These are phyloP conservation scores for Synanthedon vespiformis DNA, from an alignment of 2,888 invertebrate species.

Conservation along the genomic window DNA sequence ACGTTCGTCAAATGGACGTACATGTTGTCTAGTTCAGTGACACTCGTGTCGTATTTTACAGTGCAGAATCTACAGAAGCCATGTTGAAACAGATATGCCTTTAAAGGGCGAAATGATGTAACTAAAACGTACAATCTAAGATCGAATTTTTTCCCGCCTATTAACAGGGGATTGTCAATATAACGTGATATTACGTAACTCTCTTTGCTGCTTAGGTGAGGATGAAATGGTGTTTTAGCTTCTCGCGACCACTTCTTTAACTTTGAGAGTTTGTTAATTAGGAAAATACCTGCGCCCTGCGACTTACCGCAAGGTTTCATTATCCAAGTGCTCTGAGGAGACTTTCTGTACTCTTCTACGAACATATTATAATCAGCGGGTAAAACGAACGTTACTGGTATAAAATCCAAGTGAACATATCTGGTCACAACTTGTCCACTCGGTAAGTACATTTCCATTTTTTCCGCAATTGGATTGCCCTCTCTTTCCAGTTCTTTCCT, in stretches of 20 bases:
- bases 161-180: conserved; percentile 93
- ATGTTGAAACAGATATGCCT: conserved; percentile 91
- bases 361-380: conserved; percentile 98
- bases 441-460: conserved; percentile 59
- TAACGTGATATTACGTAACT: conserved; percentile 97
- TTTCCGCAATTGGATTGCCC: conserved; percentile 86
- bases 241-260: conserved; percentile 92
- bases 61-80: conserved; percentile 98
- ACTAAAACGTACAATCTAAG: conserved; percentile 91
- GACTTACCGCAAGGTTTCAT: conserved; percentile 98
- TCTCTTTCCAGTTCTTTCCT: conserved; percentile 91
- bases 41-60: conserved; percentile 92
- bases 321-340: conserved; percentile 96
- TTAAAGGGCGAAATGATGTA: conserved; percentile 92
- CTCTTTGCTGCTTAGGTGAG: conserved; percentile 83
- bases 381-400: conserved; percentile 93
- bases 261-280: conserved; percentile 95
- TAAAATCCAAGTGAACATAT: conserved; percentile 88
- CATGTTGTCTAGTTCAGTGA: conserved; percentile 91
- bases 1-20: conserved; percentile 98
- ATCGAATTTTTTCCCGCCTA: conserved; percentile 98
- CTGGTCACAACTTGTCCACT: conserved; percentile 76
- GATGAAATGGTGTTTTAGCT: conserved; percentile 86
- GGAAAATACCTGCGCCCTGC: conserved; percentile 92
- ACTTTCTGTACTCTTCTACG: conserved; percentile 94